A percentile compares a stretch with the other conserved stretches of the same genome.
Conservation (phyloP, 2,888 invertebrate species). For the Dichetophora obliterata region DNA sequence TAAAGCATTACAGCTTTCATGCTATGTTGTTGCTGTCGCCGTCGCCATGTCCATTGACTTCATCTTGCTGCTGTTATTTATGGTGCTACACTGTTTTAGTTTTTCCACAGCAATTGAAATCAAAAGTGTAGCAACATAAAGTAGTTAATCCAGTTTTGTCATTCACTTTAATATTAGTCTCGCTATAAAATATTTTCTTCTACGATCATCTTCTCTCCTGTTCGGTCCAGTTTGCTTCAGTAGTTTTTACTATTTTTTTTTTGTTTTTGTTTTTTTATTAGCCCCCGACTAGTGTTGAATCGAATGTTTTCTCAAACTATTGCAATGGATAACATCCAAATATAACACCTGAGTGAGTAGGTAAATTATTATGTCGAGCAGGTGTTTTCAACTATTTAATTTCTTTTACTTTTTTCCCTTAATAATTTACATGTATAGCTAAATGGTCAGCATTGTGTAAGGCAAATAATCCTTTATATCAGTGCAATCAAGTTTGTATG, state of each 20-base stretch:
- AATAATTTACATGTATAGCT: background rate
- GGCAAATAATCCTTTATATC: no score
- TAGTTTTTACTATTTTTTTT: background rate
- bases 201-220: background rate
- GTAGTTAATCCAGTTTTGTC: slow-evolving; percentile 38
- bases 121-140: slow-evolving; percentile 38
- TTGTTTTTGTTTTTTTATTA: background rate
- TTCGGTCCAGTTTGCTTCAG: background rate
- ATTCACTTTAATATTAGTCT: slow-evolving; percentile 30
- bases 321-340: background rate
- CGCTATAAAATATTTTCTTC: slow-evolving; percentile 24
- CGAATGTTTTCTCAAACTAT: slow-evolving; percentile 20
- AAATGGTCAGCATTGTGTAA: background rate
- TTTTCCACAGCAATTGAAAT: slow-evolving; percentile 35
- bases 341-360: slow-evolving; percentile 22
- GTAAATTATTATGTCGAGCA: slow-evolving; percentile 16
- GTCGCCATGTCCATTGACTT: slow-evolving; percentile 32
- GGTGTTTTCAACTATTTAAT: slow-evolving; percentile 4
- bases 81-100: slow-evolving; percentile 13
- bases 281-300: slow-evolving; percentile 7
- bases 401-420: slow-evolving; percentile 8
- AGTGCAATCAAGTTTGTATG: no score
- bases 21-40: background rate
- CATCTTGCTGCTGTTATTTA: slow-evolving; percentile 1
- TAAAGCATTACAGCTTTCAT: background rate